These are phyloP conservation scores for Tipula confusa DNA, from an alignment of 2,888 invertebrate species.

Conservation along the genomic window DNA sequence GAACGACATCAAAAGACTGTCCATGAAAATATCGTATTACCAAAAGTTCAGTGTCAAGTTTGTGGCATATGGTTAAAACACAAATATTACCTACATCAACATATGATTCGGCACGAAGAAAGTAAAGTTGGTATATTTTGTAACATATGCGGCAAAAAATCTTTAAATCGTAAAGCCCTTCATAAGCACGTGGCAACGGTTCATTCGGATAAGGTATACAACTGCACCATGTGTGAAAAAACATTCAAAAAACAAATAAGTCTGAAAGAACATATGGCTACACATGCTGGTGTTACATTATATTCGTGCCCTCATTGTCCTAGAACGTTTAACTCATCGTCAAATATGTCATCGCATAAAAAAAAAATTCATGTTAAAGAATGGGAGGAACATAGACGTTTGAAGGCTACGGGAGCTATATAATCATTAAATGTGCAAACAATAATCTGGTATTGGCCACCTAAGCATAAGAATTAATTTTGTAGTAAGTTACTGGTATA, in stretches of 20 bases:
- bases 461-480: too few species aligned
- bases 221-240: slow-evolving; percentile 34
- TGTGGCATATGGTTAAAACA: slow-evolving; percentile 27
- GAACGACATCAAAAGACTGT: slow-evolving; percentile 42
- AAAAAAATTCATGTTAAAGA: too few species aligned
- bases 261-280: slow-evolving; percentile 36
- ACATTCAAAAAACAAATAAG: too few species aligned
- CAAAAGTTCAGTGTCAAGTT: too few species aligned
- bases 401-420: background rate
- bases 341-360: slow-evolving; percentile 36
- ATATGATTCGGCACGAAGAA: slow-evolving; percentile 31
- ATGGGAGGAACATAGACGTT: slow-evolving; percentile 33
- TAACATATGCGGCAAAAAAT: slow-evolving; percentile 33
- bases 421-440: too few species aligned
- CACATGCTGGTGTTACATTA: slow-evolving; percentile 36
- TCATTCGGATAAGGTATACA: slow-evolving; percentile 32
- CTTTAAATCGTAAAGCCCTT: slow-evolving; percentile 35
- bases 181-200: slow-evolving; percentile 35
- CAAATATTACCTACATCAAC: background rate
- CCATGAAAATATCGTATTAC: slow-evolving; percentile 37
- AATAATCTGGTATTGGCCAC: too few species aligned
- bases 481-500: too few species aligned
- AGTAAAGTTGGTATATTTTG: slow-evolving; percentile 31
- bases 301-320: slow-evolving; percentile 37
- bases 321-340: too few species aligned